Evolutionary conservation across 2,113 vertebrate genomes (phyloP).

Genomic region (Glaucomys volans): DNA sequence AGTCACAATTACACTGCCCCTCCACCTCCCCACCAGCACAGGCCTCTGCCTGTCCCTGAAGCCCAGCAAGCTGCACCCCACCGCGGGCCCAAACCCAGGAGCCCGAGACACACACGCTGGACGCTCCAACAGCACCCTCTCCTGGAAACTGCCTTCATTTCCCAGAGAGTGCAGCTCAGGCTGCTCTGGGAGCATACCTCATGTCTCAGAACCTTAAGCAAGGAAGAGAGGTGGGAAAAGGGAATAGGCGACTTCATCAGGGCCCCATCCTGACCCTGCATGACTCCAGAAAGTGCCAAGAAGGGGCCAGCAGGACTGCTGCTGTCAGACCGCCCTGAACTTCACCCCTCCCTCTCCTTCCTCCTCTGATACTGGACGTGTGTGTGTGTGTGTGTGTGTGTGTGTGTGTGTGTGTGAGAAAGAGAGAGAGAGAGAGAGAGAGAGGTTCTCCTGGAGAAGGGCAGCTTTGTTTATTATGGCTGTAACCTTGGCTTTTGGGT

Average conservation of each 20-base stretch:
- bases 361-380: neutral
- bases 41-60: neutral
- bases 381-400: neutral
- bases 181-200: neutral
- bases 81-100: neutral
- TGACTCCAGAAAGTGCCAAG: neutral
- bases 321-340: neutral
- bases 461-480: slow-evolving; percentile 70
- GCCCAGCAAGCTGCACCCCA: rapidly evolving
- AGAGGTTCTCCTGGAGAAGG: slow-evolving; percentile 55
- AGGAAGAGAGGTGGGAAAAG: neutral
- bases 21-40: rapidly evolving
- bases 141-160: slow-evolving; percentile 68
- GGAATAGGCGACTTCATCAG: neutral
- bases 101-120: neutral
- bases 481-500: slow-evolving; percentile 77
- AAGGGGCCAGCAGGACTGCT: neutral
- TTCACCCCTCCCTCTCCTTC: neutral
- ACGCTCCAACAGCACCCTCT: slow-evolving; percentile 80
- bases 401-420: neutral
- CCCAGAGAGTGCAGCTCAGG: neutral
- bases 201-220: neutral
- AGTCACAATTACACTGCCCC: neutral
- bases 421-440: neutral
- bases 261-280: neutral